Evolutionary conservation across 1,140 invertebrate species (phyloP).

Genomic region (Leptoteleia sp.): DNA sequence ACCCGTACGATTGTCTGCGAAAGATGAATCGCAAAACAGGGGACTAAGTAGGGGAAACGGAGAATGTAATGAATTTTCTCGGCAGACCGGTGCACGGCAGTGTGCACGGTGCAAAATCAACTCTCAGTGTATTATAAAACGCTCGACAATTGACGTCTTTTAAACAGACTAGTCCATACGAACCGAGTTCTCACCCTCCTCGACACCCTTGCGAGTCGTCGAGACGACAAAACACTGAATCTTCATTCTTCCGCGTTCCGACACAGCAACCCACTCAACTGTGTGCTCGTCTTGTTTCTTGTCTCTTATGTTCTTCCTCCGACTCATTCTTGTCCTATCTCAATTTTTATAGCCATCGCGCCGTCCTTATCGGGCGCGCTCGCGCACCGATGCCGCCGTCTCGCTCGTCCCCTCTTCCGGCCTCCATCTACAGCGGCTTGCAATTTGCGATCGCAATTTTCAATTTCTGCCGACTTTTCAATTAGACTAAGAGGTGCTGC

Average conservation of each 20-base stretch:
- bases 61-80: conserved; percentile 67
- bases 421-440: too few species aligned
- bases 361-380: too few species aligned
- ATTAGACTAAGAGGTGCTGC: conserved; percentile 81
- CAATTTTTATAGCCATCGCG: too few species aligned
- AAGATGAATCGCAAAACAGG: conserved; percentile 37
- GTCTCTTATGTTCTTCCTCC: conserved; percentile 49
- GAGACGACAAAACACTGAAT: conserved; percentile 79
- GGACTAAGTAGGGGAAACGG: conserved; percentile 31
- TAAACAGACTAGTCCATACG: conserved; percentile 77
- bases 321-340: too few species aligned
- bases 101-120: conserved; percentile 70
- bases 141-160: conserved; percentile 79
- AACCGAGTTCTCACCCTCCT: conserved; percentile 71
- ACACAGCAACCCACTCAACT: conserved; percentile 70
- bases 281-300: conserved; percentile 61
- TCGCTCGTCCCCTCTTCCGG: too few species aligned
- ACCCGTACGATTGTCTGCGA: conserved; percentile 32
- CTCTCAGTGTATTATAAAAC: conserved; percentile 71
- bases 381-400: too few species aligned
- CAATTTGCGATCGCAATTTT: too few species aligned
- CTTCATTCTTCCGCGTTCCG: conserved; percentile 78
- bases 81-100: conserved; percentile 39
- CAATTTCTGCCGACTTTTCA: too few species aligned
- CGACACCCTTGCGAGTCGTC: conserved; percentile 65